Conservation (phyloP, 1,140 invertebrate genomes). For the Formica selysi region DNA sequence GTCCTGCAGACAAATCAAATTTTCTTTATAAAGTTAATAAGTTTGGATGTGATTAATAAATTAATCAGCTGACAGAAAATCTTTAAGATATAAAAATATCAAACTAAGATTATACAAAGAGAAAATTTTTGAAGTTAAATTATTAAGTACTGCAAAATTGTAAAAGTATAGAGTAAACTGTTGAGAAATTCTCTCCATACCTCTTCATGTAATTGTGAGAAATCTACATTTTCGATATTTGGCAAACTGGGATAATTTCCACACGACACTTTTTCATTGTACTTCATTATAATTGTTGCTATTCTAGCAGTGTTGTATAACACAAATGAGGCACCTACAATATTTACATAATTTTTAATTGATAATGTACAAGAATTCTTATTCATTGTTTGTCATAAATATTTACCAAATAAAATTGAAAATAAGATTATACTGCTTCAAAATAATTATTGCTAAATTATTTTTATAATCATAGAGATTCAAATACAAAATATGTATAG, state of each 20-base stretch:
- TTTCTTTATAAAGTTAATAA: neutral
- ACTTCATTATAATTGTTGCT: slow-evolving; percentile 88
- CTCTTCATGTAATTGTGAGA: slow-evolving; percentile 88
- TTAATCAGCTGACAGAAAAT: neutral
- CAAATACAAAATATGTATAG: neutral
- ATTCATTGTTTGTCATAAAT: neutral
- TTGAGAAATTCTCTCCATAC: slow-evolving; percentile 81
- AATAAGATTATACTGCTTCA: neutral
- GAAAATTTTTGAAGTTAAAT: slow-evolving; percentile 20
- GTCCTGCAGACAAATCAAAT: slow-evolving; percentile 85
- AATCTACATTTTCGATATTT: slow-evolving; percentile 87
- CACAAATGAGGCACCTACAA: slow-evolving; percentile 89
- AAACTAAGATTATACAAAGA: slow-evolving; percentile 52
- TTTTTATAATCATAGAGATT: neutral
- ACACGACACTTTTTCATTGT: slow-evolving; percentile 85
- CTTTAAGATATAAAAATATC: slow-evolving; percentile 25
- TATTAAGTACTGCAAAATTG: slow-evolving; percentile 28
- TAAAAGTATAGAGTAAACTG: neutral
- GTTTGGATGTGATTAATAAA: neutral
- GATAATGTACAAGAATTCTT: slow-evolving; percentile 18
- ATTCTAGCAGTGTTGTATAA: slow-evolving; percentile 91
- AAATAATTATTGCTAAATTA: neutral
- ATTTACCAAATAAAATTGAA: neutral
- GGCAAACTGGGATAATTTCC: slow-evolving; percentile 87
- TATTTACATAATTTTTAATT: slow-evolving; percentile 19